These are phyloP conservation scores for Streptopelia turtur DNA, from an alignment of 2,797 vertebrate species.

Conservation along the genomic window DNA sequence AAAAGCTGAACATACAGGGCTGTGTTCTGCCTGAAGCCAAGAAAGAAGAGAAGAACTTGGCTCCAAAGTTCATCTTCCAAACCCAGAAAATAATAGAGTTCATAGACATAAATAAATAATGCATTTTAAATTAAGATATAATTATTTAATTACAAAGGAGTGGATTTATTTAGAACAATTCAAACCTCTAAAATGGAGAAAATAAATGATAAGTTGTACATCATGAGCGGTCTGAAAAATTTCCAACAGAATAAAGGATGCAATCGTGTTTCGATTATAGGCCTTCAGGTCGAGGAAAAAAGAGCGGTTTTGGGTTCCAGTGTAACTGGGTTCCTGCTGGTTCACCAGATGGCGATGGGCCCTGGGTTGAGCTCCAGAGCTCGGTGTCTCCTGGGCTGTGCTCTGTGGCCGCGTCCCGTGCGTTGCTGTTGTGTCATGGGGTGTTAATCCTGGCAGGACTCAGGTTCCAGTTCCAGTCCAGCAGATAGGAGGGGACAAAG, in stretches of 20 bases:
- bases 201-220: neutral
- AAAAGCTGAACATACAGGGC: neutral
- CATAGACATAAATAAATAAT: neutral
- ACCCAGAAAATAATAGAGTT: neutral
- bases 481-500: neutral
- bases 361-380: neutral
- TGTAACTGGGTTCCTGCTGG: neutral
- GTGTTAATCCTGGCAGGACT: neutral
- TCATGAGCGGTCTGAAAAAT: neutral
- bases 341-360: neutral
- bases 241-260: neutral
- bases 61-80: neutral
- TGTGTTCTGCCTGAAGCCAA: neutral
- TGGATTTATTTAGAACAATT: neutral
- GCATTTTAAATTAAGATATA: neutral
- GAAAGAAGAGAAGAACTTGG: neutral
- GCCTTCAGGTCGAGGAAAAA: neutral
- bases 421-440: neutral
- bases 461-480: neutral
- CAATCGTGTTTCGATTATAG: neutral
- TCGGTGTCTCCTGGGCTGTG: neutral
- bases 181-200: neutral
- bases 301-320: neutral
- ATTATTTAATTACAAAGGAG: neutral
- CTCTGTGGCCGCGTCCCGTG: accelerated